Conservation (phyloP, 2,888 invertebrate species). For the Rhamnusium bicolor region DNA sequence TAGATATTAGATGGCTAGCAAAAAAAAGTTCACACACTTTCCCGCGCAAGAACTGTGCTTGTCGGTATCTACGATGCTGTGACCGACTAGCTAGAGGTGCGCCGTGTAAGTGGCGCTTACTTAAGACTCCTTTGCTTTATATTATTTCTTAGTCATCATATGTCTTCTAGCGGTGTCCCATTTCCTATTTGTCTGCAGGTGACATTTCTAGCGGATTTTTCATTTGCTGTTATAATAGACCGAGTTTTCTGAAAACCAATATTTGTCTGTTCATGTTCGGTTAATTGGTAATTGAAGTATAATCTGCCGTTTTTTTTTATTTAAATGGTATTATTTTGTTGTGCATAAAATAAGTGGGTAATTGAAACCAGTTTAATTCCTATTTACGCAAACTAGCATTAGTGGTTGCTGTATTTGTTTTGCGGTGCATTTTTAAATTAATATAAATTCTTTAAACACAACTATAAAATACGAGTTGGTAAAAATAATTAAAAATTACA, state of each 20-base stretch:
- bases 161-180: constrained; percentile 2
- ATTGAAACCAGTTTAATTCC: not conserved
- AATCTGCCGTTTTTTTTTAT: too few species aligned
- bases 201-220: not conserved
- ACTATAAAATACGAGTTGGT: not conserved
- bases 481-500: too few species aligned
- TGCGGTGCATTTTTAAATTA: too few species aligned
- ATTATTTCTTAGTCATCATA: constrained; percentile 4
- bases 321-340: too few species aligned
- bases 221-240: not conserved
- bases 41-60: not conserved
- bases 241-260: not conserved
- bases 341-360: not conserved
- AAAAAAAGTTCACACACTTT: too few species aligned
- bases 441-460: too few species aligned
- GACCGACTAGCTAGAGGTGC: not conserved
- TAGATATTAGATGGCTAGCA: too few species aligned
- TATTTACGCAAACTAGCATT: not conserved
- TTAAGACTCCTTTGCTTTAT: constrained; percentile 8
- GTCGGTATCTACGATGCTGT: not conserved
- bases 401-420: too few species aligned
- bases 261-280: not conserved
- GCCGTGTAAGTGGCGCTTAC: not conserved
- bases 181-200: not conserved
- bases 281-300: not conserved